Evolutionary conservation across 1,140 invertebrate species (phyloP).

Genomic region (Myzus persicae): DNA sequence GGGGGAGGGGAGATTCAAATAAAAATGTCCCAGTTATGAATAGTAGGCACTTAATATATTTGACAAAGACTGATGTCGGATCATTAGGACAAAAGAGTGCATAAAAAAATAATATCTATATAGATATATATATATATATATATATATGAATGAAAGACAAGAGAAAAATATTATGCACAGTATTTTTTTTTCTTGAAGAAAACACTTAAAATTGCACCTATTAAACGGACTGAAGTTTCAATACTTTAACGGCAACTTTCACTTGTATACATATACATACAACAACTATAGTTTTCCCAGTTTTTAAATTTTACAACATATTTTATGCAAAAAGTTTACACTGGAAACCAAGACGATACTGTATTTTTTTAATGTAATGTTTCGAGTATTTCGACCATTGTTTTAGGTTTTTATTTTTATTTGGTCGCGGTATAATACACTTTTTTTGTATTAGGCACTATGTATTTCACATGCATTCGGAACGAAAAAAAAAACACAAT

Average conservation of each 20-base stretch:
- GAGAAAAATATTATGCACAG: constrained; percentile 15
- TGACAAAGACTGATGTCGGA: constrained; percentile 54
- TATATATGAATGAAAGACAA: constrained; percentile 35
- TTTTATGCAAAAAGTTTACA: constrained; percentile 22
- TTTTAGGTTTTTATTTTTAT: neutral
- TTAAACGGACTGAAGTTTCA: constrained; percentile 28
- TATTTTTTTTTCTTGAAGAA: neutral
- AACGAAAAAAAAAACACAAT: neutral
- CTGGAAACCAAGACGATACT: neutral
- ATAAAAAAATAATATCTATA: constrained; percentile 34
- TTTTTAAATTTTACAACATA: neutral
- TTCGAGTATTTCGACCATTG: neutral
- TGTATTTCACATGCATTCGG: neutral
- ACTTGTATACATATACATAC: neutral
- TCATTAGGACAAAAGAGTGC: constrained; percentile 30
- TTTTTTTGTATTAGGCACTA: neutral
- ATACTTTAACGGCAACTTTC: constrained; percentile 27
- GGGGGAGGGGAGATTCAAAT: neutral
- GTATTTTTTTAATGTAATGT: neutral
- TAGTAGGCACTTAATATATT: constrained; percentile 40
- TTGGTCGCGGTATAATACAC: neutral
- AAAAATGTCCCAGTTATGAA: constrained; percentile 55
- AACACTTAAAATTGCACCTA: constrained; percentile 24
- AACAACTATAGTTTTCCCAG: neutral
- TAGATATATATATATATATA: too few species aligned